Evolutionary conservation across 30 jellyfish, hydroid and myxozoan species (phyloP).

Genomic region (Cassiopea xamachana): DNA sequence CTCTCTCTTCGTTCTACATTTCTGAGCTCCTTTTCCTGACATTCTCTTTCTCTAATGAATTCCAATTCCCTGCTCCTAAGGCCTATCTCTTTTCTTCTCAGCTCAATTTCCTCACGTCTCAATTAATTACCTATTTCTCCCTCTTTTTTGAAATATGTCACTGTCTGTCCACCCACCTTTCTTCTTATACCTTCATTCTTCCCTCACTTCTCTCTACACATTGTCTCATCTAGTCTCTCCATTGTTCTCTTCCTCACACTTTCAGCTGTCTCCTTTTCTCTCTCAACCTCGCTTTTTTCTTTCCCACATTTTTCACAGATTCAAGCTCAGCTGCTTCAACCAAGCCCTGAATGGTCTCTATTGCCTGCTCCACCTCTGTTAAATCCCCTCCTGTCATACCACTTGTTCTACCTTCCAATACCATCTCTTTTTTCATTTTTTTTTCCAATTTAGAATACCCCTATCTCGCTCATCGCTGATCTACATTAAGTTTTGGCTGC

Average conservation of each 20-base stretch:
- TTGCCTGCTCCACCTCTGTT: conserved; percentile 39
- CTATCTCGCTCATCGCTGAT: conserved; percentile 21
- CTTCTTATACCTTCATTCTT: neutral
- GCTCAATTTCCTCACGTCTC: neutral
- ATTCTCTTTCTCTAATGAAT: neutral
- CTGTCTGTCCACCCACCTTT: neutral
- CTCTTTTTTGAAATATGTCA: neutral
- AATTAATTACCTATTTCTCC: neutral
- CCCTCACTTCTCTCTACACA: conserved; percentile 5
- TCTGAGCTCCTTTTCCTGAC: neutral
- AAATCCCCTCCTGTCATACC: conserved; percentile 22
- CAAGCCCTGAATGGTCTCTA: neutral
- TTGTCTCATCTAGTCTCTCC: conserved; percentile 5
- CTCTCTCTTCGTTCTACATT: neutral
- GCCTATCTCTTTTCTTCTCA: neutral
- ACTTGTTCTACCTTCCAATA: conserved; percentile 12
- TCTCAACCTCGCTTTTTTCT: conserved; percentile 8
- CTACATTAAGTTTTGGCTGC: conserved; percentile 16
- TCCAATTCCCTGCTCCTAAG: neutral
- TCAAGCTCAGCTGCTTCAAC: conserved; percentile 2
- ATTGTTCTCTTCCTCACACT: conserved; percentile 1
- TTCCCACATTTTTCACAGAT: neutral
- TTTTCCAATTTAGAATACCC: conserved; percentile 25
- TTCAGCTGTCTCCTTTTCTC: conserved; percentile 18
- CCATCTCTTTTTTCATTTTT: neutral